Conservation (phyloP, 2,113 vertebrate species). For the Lepus timidus region DNA sequence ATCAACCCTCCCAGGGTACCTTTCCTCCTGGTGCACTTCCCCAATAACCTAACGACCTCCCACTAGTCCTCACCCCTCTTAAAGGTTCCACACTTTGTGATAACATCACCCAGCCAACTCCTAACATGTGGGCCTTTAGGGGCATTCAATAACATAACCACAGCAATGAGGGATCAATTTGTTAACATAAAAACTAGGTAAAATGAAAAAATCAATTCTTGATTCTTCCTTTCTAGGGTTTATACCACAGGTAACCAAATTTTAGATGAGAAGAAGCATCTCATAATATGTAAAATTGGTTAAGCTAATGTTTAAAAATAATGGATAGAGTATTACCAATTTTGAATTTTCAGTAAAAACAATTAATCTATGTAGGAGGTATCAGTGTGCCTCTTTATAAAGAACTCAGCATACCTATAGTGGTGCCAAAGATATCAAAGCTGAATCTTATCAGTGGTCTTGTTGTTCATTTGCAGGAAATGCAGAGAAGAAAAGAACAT, state of each 20-base stretch:
- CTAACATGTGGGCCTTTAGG: no score
- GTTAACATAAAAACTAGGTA: not conserved
- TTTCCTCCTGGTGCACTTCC: no score
- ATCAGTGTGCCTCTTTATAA: not conserved
- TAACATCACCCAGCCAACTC: no score
- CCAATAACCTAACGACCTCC: no score
- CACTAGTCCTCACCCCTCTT: no score
- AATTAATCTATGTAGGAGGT: not conserved
- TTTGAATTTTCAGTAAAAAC: not conserved
- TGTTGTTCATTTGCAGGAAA: not conserved
- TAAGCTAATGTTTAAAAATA: not conserved
- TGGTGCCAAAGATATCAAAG: not conserved
- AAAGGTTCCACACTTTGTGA: no score
- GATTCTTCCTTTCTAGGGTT: not conserved
- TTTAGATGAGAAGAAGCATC: not conserved
- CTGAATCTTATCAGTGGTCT: not conserved
- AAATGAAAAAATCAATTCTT: constrained; percentile 1
- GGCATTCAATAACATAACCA: no score
- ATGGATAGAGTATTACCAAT: not conserved
- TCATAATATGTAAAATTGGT: not conserved
- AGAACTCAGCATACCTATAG: not conserved
- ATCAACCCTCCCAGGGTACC: no score
- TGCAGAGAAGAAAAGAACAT: not conserved
- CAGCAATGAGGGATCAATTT: not conserved
- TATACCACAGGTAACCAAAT: not conserved